A percentile compares a stretch with the other conserved stretches of the same genome.
Conservation (phyloP, 2,113 vertebrate species). For the Hirundichthys speculiger region DNA sequence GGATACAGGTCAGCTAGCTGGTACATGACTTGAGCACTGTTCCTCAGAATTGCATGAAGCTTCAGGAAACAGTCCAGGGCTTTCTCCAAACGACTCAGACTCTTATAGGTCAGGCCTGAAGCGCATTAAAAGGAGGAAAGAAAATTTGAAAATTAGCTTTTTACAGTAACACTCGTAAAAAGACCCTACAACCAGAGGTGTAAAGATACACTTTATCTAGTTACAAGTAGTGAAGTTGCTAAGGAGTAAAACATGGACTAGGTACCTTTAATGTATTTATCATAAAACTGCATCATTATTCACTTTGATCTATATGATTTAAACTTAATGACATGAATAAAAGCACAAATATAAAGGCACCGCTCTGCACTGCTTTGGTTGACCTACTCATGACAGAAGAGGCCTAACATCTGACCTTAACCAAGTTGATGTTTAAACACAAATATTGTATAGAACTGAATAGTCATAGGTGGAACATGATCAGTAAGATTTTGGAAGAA, state of each 20-base stretch:
- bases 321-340: background rate
- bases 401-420: background rate
- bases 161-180: background rate
- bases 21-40: conserved; percentile 91
- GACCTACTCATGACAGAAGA: background rate
- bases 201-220: too few relatives aligned
- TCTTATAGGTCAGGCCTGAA: conserved; percentile 91
- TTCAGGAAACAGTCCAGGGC: conserved; percentile 95
- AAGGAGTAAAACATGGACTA: too few relatives aligned
- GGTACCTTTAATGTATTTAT: background rate
- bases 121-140: background rate
- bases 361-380: background rate
- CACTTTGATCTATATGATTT: background rate
- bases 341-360: background rate
- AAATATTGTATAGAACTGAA: too few relatives aligned
- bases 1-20: conserved; percentile 96
- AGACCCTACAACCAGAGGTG: background rate
- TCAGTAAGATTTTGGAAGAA: too few relatives aligned
- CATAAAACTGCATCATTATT: background rate
- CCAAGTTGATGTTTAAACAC: too few relatives aligned
- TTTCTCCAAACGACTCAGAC: conserved; percentile 87
- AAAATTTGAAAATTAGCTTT: background rate
- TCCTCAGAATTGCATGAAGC: conserved; percentile 92
- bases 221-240: too few relatives aligned
- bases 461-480: too few relatives aligned